These are phyloP conservation scores for Dipodomys stephensi DNA, from an alignment of 2,113 vertebrate species.

Conservation along the genomic window DNA sequence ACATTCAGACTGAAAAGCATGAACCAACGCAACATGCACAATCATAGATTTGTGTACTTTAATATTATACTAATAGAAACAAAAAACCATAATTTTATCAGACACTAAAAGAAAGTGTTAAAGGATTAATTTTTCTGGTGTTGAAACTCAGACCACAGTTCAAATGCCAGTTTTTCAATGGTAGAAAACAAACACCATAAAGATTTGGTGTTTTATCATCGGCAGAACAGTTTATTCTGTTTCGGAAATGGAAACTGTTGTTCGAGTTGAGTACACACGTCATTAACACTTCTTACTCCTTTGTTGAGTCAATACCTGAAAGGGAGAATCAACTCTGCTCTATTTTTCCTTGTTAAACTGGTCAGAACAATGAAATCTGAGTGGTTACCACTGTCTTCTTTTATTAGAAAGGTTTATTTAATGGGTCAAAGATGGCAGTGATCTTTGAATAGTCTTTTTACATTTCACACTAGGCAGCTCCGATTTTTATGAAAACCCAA, in stretches of 20 bases:
- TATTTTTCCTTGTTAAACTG: not conserved
- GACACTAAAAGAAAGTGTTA: not conserved
- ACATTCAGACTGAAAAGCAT: not conserved
- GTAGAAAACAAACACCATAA: not conserved
- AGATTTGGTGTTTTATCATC: not conserved
- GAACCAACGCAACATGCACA: not conserved
- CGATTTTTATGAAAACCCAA: slow-evolving; percentile 47
- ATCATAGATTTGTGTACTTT: not conserved
- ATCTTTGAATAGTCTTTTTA: slow-evolving; percentile 49
- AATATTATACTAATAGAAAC: not conserved
- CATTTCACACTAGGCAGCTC: slow-evolving; percentile 5
- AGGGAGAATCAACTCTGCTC: not conserved
- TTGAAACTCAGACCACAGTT: not conserved
- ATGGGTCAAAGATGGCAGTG: not conserved
- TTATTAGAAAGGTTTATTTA: slow-evolving; percentile 10
- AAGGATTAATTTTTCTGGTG: not conserved
- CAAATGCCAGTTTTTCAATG: not conserved
- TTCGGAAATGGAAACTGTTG: not conserved
- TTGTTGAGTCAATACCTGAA: slow-evolving; percentile 6
- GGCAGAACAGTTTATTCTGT: not conserved
- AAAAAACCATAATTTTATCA: not conserved
- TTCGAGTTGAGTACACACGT: not conserved
- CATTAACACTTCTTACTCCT: not conserved
- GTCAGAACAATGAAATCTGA: slow-evolving; percentile 41
- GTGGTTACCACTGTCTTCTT: not conserved